Evolutionary conservation across 2,797 vertebrate genomes (phyloP).

Genomic region (Notolepis coatsorum): DNA sequence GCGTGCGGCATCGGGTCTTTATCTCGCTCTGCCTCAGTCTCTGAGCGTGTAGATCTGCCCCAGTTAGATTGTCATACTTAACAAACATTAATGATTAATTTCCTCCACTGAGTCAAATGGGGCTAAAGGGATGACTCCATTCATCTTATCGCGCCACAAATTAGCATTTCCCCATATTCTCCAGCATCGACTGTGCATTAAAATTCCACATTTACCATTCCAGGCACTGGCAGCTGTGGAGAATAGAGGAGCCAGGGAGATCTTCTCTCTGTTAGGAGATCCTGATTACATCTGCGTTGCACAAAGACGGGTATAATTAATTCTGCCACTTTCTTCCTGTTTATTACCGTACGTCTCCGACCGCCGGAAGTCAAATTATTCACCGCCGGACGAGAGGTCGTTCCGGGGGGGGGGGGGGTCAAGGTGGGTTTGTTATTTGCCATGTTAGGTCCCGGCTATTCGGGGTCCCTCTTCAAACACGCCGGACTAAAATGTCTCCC

Average conservation of each 20-base stretch:
- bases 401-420: conserved; percentile 74
- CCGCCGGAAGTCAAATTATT: conserved; percentile 67
- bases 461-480: conserved; percentile 37
- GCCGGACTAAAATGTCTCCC: conserved; percentile 42
- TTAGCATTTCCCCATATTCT: conserved; percentile 87
- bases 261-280: conserved; percentile 71
- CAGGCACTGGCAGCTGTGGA: conserved; percentile 74
- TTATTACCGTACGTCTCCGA: conserved; percentile 54
- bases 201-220: conserved; percentile 82
- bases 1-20: conserved; percentile 82
- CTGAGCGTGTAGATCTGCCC: conserved; percentile 87
- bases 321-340: conserved; percentile 74
- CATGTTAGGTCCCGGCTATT: conserved; percentile 37
- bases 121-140: conserved; percentile 88
- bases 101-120: conserved; percentile 87
- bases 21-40: conserved; percentile 83
- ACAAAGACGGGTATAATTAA: conserved; percentile 79
- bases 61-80: conserved; percentile 89
- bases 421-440: conserved; percentile 64
- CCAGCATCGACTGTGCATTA: conserved; percentile 81
- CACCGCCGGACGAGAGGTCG: conserved; percentile 62
- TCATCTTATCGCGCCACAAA: conserved; percentile 86
- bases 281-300: conserved; percentile 74
- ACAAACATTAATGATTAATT: conserved; percentile 90
- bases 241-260: conserved; percentile 76